Evolutionary conservation across 2,797 vertebrate genomes (phyloP).

Genomic region (Sorex maritimensis): DNA sequence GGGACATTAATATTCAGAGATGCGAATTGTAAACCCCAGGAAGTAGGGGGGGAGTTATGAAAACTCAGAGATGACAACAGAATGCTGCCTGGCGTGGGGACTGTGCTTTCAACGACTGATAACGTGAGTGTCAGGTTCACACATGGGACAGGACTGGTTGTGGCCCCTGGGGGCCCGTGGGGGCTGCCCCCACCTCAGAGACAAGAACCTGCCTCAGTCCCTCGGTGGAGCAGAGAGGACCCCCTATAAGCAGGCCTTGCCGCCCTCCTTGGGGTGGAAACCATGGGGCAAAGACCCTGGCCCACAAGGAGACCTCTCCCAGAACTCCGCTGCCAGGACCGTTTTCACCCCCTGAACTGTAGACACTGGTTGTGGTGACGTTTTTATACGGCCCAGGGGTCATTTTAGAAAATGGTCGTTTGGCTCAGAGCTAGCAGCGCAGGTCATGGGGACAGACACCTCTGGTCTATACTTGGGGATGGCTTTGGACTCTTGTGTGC

Average conservation of each 20-base stretch:
- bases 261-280: background rate
- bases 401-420: background rate
- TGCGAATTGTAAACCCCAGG: constrained; percentile 78
- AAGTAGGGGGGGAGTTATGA: constrained; percentile 72
- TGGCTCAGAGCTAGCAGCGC: background rate
- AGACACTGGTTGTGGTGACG: background rate
- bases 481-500: too few relatives aligned
- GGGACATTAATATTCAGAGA: constrained; percentile 80
- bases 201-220: background rate
- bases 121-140: constrained; percentile 78
- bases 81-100: constrained; percentile 64
- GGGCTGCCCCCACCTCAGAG: background rate
- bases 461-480: too few relatives aligned
- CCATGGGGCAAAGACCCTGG: background rate
- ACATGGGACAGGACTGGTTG: constrained; percentile 50
- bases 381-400: background rate
- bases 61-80: constrained; percentile 58
- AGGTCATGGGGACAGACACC: too few relatives aligned
- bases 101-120: constrained; percentile 70
- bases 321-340: background rate
- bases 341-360: background rate
- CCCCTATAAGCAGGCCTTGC: background rate
- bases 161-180: background rate
- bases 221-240: background rate
- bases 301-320: background rate